Evolutionary conservation across 2,797 vertebrate species (phyloP), one percentile per base, ranked within the genome.

Genomic region (Aotus griseimembra): DNA sequence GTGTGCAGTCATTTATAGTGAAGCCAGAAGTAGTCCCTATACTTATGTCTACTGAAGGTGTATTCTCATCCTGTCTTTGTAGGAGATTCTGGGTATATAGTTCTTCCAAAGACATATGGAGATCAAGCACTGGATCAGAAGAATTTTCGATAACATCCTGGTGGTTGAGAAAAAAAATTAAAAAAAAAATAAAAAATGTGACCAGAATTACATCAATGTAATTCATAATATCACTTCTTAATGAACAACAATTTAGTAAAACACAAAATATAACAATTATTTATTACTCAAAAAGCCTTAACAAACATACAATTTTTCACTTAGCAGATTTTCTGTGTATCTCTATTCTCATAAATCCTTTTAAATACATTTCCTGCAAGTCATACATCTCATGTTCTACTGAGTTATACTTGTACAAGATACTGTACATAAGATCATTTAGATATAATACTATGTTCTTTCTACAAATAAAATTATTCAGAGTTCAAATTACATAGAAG

Each of bases 101-200:
- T 76, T 97, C 98, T 77, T 98, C 98, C 61, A 98, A 96, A 93
- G 98, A 98, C 14, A 98, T 93, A 6, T 77, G 94, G 90, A 98
- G 98, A 98, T 97, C 98, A 94, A 48, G 58, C 80, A 96, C 39
- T 72, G 83, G 95, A 98, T 98, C 98, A 97, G 97, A 99, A 97
- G 98, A 93, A 89, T 98, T 99, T 96, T 99, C 98, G 83, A 92
- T 98, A 97, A 98, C 39, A 95, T 98, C 98, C 99, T 99, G 98
- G 95, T 39, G 19, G 76, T 67, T 19, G 90, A 80, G 48, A 22
- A 70, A 97, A 4, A 84, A 90, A 90, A 96, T 41, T 52, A 2
- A 52, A 30, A 88, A 96, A 95, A 72, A 36, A 89, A 6, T 28
- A 15, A n/a, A 67, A n/a, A n/a, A n/a, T 12, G 57, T 36, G 36